Evolutionary conservation across 1,140 invertebrate genomes (phyloP), one percentile per base, ranked within the genome.

Genomic region (Drosophila teissieri): DNA sequence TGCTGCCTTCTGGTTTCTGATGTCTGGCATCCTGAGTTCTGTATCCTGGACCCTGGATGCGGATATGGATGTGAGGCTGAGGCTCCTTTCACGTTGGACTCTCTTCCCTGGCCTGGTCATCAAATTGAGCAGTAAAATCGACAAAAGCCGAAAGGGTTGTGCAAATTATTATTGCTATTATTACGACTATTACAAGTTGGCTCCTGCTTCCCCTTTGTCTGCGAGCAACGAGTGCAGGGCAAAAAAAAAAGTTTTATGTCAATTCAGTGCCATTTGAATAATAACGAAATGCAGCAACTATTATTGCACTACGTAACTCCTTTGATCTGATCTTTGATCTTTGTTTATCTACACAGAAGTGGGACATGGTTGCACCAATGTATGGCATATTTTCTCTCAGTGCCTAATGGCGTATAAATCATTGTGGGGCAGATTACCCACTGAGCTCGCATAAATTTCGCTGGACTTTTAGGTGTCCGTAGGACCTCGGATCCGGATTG

Each of bases 121-220:
- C 81, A 84, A 85, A 84, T 85, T 81, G 82, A 85, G 73, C 81
- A 73, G 78, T 86, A 70, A 82, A 88, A 76, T 75, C 73, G 69
- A 78, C 83, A 63, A 51, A 75, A 75, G 60, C 63, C 76, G 63
- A 88, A 86, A 82, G 83, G 83, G 76, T 77, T 88, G 75, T 82
- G 75, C 79, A 86, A 86, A 88, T 88, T 79, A 88, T 88, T 88
- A 86, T 86, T 76, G 75, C 69, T 78, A 88, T 82, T 88, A 86
- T 88, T 79, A 74, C 49, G 76, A 73, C 72, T 73, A 83, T 76
- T 76, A 88, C 75, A 89, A 80, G 72, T 78, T 67, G 73, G 62
- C 44, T 15, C 11, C 17, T 11, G 31, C 58, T 42, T 1, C n/a
- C 39, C 11, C 39, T 63, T 44, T 44, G 1, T 24, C 12, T 11